Conservation (phyloP, 2,113 vertebrate species). For the Tyrannus savana region DNA sequence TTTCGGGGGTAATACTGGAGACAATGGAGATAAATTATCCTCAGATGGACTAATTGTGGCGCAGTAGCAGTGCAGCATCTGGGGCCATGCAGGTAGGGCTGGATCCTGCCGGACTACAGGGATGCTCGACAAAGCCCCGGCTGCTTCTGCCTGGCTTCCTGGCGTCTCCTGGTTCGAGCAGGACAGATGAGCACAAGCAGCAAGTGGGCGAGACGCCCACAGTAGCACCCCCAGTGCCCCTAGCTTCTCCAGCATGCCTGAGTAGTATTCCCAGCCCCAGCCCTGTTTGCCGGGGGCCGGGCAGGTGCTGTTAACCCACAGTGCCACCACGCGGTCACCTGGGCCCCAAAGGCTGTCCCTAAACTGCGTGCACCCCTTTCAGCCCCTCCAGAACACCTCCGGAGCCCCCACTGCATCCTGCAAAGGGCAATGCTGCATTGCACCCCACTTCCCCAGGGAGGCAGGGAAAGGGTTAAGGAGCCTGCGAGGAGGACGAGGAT, state of each 20-base stretch:
- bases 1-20: background rate
- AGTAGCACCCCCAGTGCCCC: background rate
- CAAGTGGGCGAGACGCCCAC: background rate
- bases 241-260: background rate
- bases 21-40: background rate
- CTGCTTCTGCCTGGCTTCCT: background rate
- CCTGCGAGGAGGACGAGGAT: background rate
- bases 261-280: fast-evolving
- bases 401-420: fast-evolving
- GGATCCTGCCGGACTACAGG: background rate
- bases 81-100: background rate
- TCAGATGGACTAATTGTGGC: background rate
- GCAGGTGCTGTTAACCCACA: conserved; percentile 17
- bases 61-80: background rate
- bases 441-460: background rate
- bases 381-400: too few relatives aligned
- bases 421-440: background rate
- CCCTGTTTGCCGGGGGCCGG: background rate
- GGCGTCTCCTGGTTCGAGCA: background rate
- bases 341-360: background rate
- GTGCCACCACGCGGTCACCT: conserved; percentile 41
- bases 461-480: background rate
- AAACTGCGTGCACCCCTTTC: background rate
- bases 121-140: background rate
- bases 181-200: background rate